These are phyloP conservation scores for Meda fulgida DNA, from an alignment of 2,797 vertebrate species.

Conservation along the genomic window DNA sequence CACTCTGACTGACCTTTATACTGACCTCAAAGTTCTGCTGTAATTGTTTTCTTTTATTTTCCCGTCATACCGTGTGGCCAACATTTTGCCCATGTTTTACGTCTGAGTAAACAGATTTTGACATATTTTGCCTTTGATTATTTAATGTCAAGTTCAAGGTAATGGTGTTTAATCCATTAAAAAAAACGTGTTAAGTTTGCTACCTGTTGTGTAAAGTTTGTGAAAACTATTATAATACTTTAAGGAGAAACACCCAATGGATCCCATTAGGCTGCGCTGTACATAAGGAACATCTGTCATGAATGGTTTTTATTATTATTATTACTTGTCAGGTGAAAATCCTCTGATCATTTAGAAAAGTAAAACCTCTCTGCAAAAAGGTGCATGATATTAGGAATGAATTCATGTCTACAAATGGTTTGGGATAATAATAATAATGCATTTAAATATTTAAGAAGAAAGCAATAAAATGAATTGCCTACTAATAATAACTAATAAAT, in stretches of 20 bases:
- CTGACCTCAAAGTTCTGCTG: neutral
- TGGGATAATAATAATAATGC: neutral
- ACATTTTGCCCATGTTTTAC: constrained; percentile 33
- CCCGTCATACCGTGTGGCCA: neutral
- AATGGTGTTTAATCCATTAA: constrained; percentile 26
- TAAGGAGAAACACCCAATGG: neutral
- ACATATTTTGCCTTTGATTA: constrained; percentile 45
- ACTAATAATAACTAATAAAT: neutral
- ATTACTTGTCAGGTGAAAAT: neutral
- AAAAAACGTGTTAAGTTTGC: too few relatives aligned
- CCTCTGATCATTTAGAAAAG: neutral
- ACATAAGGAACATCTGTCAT: neutral
- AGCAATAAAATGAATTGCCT: neutral
- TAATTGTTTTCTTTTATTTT: constrained; percentile 40
- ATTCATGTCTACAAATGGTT: neutral
- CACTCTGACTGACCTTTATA: neutral
- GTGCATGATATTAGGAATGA: neutral
- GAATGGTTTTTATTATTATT: neutral
- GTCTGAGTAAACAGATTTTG: constrained; percentile 28
- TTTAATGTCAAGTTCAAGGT: constrained; percentile 8
- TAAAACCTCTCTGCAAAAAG: neutral
- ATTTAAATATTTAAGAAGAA: neutral
- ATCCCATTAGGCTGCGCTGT: neutral
- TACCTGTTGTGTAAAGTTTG: neutral
- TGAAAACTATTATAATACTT: neutral